A percentile compares a stretch with the other conserved stretches of the same genome.
phyloP scores from a whole-genome alignment of 2,113 vertebrate genomes.

The Cariama cristata region DNA sequence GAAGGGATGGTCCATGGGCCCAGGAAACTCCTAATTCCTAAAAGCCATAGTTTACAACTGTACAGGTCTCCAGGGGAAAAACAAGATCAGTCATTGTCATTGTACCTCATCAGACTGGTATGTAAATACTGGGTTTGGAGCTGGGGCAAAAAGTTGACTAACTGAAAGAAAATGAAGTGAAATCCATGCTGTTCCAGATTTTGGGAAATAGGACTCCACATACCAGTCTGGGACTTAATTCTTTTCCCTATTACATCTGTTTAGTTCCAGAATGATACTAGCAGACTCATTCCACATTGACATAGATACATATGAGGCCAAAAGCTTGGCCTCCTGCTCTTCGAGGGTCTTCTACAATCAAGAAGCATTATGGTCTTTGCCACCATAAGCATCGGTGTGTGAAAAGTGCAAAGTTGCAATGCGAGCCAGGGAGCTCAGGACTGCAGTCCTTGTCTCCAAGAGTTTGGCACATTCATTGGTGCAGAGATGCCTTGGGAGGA shows the following conservation, averaged over 20 bases:
- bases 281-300: neutral
- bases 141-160: neutral
- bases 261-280: neutral
- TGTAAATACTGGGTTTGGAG: neutral
- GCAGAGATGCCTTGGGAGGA: neutral
- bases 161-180: neutral
- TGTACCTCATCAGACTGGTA: neutral
- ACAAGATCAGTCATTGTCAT: neutral
- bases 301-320: neutral
- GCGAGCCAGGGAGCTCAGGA: neutral
- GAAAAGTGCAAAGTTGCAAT: neutral
- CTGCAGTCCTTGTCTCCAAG: neutral
- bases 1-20: fast-evolving
- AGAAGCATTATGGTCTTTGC: neutral
- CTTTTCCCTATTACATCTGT: neutral
- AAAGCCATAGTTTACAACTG: neutral
- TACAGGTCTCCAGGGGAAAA: neutral
- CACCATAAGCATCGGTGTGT: fast-evolving
- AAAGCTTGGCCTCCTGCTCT: neutral
- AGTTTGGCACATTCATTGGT: neutral
- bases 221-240: neutral
- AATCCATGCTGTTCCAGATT: neutral
- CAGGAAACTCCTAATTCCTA: neutral
- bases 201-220: neutral
- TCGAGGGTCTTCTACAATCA: fast-evolving